phyloP scores from a whole-genome alignment of 1,140 invertebrate species.

The Druon quercuslanigerum region DNA sequence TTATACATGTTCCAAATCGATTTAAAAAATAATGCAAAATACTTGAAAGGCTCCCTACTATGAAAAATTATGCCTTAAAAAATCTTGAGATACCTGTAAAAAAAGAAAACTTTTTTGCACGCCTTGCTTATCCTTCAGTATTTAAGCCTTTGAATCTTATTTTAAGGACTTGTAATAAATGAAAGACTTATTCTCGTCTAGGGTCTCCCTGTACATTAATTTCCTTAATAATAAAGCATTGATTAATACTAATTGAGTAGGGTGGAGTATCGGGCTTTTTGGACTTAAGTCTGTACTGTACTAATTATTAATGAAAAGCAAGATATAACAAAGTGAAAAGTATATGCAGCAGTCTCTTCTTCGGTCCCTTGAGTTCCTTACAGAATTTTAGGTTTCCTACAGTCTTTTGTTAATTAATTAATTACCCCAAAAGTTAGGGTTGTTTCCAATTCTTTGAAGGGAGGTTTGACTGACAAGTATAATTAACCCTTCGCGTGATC shows the following conservation, averaged over 20 bases:
- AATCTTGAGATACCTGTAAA: no score
- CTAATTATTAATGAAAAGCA: background rate
- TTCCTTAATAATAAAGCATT: background rate
- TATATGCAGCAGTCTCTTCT: background rate
- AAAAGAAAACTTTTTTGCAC: no score
- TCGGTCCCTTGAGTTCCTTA: background rate
- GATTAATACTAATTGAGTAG: background rate
- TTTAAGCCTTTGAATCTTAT: constrained; percentile 1
- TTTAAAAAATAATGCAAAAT: no score
- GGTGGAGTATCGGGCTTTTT: no score
- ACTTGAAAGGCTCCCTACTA: no score
- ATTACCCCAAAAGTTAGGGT: constrained; percentile 4
- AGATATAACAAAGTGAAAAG: background rate
- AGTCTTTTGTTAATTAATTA: constrained; percentile 4
- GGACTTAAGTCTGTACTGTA: background rate
- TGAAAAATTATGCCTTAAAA: no score
- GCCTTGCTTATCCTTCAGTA: background rate
- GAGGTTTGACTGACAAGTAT: background rate
- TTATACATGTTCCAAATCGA: no score
- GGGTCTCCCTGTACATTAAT: no score
- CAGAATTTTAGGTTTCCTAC: background rate
- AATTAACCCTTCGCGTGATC: background rate
- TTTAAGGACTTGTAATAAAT: background rate
- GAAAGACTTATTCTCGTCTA: background rate
- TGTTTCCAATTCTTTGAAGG: constrained; percentile 7